Percentiles rank a stretch among this genome's conserved stretches.
These are phyloP conservation scores for Mixornis gularis DNA, from an alignment of 2,113 vertebrate species.

Conservation along the genomic window DNA sequence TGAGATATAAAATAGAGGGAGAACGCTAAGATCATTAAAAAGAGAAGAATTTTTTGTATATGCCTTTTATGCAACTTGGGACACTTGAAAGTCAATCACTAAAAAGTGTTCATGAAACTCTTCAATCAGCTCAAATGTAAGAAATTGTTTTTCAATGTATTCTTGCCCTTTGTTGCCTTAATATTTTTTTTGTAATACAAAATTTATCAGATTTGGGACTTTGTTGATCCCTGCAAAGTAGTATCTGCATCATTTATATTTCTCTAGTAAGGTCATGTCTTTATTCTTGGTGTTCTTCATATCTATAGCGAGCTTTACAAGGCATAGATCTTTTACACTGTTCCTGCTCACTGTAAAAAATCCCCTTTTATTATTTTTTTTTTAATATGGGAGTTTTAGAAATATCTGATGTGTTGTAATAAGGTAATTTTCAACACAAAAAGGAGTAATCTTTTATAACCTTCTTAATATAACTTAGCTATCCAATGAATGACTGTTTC, in stretches of 20 bases:
- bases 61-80: not conserved
- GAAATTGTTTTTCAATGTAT: not conserved
- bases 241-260: slow-evolving; percentile 38
- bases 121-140: slow-evolving; percentile 20
- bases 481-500: not conserved
- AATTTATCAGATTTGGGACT: slow-evolving; percentile 56
- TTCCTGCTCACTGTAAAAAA: not conserved
- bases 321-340: not conserved
- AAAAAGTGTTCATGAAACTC: slow-evolving; percentile 24
- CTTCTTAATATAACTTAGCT: not conserved
- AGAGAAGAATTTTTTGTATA: not conserved
- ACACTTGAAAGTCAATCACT: not conserved
- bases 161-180: slow-evolving; percentile 41
- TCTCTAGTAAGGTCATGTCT: not conserved
- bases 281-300: slow-evolving; percentile 26
- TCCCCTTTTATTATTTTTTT: not conserved
- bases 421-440: slow-evolving; percentile 17
- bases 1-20: not conserved
- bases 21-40: not conserved
- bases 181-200: slow-evolving; percentile 61
- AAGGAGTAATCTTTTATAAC: not conserved
- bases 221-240: slow-evolving; percentile 48
- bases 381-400: not conserved
- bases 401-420: slow-evolving; percentile 7
- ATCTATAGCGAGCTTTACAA: not conserved